phyloP scores from a whole-genome alignment of 92 coral and sea anemone species.

The Heteractis magnifica region DNA sequence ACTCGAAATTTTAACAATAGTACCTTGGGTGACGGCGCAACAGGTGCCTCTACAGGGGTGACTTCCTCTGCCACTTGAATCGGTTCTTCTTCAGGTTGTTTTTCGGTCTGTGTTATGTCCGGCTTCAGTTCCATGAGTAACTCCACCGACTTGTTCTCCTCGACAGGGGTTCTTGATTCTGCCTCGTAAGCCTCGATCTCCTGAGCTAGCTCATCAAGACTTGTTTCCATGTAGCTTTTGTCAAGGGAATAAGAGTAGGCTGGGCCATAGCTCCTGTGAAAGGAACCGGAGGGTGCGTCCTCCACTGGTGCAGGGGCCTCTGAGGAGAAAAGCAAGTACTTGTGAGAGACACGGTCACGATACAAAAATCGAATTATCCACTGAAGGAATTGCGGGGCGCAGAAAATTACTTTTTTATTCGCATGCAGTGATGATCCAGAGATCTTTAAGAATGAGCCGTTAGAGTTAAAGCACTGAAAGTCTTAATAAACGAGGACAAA shows the following conservation, averaged over 20 bases:
- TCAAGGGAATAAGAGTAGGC: slow-evolving; percentile 48
- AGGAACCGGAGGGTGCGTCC: slow-evolving; percentile 10
- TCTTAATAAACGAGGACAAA: no score
- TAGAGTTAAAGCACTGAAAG: no score
- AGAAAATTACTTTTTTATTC: no score
- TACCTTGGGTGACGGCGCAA: background rate
- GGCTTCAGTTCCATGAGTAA: slow-evolving; percentile 35
- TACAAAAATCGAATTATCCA: background rate
- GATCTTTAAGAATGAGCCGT: background rate
- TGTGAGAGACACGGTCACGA: background rate
- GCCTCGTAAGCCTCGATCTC: slow-evolving; percentile 85
- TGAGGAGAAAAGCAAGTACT: background rate
- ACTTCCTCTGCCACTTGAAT: slow-evolving; percentile 11
- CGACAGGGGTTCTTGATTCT: slow-evolving; percentile 24
- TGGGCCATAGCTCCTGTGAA: slow-evolving; percentile 12
- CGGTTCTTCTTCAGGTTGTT: slow-evolving; percentile 13
- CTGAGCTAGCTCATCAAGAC: slow-evolving; percentile 81
- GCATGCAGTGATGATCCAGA: background rate
- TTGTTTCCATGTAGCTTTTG: slow-evolving; percentile 70
- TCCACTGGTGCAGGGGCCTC: slow-evolving; percentile 13
- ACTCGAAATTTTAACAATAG: background rate
- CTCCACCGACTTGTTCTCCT: slow-evolving; percentile 36
- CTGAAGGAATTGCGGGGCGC: no score
- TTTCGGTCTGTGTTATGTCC: slow-evolving; percentile 3
- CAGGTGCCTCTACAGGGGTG: slow-evolving; percentile 11